Evolutionary conservation across 2,113 vertebrate genomes (phyloP), one percentile per base, ranked within the genome.

Genomic region (Ammodytes marinus): DNA sequence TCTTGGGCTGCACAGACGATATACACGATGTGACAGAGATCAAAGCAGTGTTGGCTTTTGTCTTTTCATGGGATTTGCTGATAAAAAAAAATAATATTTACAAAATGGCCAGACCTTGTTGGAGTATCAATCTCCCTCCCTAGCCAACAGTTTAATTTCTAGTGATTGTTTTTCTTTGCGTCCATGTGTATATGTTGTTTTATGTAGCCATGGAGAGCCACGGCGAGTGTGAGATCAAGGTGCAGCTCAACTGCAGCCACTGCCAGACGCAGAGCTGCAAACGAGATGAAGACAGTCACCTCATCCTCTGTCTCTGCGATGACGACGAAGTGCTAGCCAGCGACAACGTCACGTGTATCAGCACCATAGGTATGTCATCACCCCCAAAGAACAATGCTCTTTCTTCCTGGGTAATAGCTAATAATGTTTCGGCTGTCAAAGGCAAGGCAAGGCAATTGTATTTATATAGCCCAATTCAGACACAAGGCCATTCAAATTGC

Each of bases 231-330:
- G 96, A 96, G 82, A 96, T 98, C 92, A 92, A 94, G 90, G 94
- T 96, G 58, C 95, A 96, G 50, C 93, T 96, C 35, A 98, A 96
- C 86, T 98, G 97, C 88, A 97, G 95, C 90, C 97, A 98, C 87
- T 98, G 97, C 74, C 93, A 96, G 82, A 95, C 95, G 0, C 96
- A 96, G 88, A 96, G 89, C 93, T 99, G 97, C 87, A 96, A 92
- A 15, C 91, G 94, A 19, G 95, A 95, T n/a, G 91, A 95, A 64
- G 94, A 95, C 1, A 93, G 94, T 69, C 94, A 90, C 66, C 79
- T 95, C 53, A 89, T 96, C 13, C 77, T 96, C 54, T 98, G 97
- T 58, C 90, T 96, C 1, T 99, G 98, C 77, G 94, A 96, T 37
- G 92, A 93, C 7, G 95, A 96, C 2, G 94, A 96, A 79, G 87